Base-by-base conservation (phyloP, 1,140 invertebrate genomes). In the Sesamia nonagrioides region DNA sequence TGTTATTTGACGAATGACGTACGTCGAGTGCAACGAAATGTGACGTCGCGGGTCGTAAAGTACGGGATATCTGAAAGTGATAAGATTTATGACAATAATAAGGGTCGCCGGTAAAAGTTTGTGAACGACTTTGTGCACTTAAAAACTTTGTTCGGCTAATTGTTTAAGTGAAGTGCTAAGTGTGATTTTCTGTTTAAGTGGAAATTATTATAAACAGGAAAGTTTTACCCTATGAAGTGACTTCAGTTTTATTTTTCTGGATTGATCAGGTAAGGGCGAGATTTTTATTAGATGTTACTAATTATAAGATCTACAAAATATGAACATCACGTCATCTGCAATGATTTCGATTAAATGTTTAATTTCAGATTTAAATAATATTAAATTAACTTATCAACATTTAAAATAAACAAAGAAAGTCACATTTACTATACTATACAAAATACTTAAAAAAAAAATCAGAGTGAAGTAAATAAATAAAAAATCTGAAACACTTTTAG, bases 11-110 rank as follows among this genome's bases (percentile, higher is more conserved):
- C 33, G 48, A 35, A 21, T 54, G 33, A 66, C 48, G 50, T 48
- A 50, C 73, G 50, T 78, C 69, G 69, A 78, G 81, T 84, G 78
- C 68, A 82, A 61, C 80, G 80, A 82, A 71, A 83, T 84, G 79
- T 84, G 71, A 79, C 63, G 60, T 66, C 60, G 48, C 48, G 58
- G 27, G 17, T 77, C 48, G 50, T 66, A 77, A 77, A 77, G n/a
- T 40, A 63, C 61, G 61, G 33, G 18, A 68, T 52, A 77, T 77
- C 33, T 1, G 48, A 77, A 68, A 77, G 74, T 77, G 74, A 54
- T 77, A 77, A 77, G 60, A 77, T 66, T 77, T 66, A 77, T 77
- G 61, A 77, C 58, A 77, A 66, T 68, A 40, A 68, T 77, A 35
- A 37, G 45, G 74, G 50, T 42, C 50, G 6, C 17, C 35, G 35